Evolutionary conservation across 1,140 invertebrate species (phyloP).

Genomic region (Panagrolaimus sp.): DNA sequence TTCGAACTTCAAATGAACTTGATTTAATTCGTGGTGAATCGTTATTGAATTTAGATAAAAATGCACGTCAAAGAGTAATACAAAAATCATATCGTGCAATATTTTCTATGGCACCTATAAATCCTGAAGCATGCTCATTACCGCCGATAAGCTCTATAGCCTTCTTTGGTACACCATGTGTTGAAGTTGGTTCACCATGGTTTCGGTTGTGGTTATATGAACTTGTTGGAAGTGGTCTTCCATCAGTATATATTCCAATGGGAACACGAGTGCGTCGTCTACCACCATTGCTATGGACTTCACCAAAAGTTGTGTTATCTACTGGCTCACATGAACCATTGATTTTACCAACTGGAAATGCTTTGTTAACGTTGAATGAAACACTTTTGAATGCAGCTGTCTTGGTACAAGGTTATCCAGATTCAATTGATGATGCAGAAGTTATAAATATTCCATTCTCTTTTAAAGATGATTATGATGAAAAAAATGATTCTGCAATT

Average conservation of each 20-base stretch:
- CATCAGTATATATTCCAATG: conserved; percentile 75
- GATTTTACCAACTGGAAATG: conserved; percentile 66
- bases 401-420: conserved; percentile 53
- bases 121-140: conserved; percentile 73
- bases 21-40: conserved; percentile 85
- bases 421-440: conserved; percentile 43
- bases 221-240: conserved; percentile 77
- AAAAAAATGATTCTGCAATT: conserved; percentile 63
- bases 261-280: conserved; percentile 64
- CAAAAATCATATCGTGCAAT: conserved; percentile 80
- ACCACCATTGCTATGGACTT: conserved; percentile 61
- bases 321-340: conserved; percentile 79
- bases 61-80: conserved; percentile 72
- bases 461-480: conserved; percentile 34
- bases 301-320: conserved; percentile 69
- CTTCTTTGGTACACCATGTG: conserved; percentile 70
- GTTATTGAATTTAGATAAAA: conserved; percentile 75
- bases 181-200: conserved; percentile 71
- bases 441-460: conserved; percentile 55
- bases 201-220: conserved; percentile 84
- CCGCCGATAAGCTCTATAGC: conserved; percentile 66
- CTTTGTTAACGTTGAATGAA: conserved; percentile 47
- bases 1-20: conserved; percentile 69
- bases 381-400: conserved; percentile 42
- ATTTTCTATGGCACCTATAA: conserved; percentile 74